Conservation (phyloP, 2,113 vertebrate species). For the Phocoena phocoena region DNA sequence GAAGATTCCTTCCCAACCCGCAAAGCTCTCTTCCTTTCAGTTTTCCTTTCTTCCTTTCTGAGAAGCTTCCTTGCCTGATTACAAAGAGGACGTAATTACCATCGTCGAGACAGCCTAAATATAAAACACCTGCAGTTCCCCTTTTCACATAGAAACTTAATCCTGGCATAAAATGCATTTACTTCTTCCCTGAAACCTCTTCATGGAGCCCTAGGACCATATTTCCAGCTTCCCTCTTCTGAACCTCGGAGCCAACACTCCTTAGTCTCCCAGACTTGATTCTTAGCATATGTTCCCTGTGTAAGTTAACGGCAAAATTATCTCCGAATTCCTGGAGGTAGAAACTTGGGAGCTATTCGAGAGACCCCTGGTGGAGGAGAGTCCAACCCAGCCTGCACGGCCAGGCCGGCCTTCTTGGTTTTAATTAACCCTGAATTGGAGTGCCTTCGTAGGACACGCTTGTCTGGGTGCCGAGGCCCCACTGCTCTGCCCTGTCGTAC, state of each 20-base stretch:
- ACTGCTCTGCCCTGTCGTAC: not conserved
- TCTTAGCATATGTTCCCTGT: not conserved
- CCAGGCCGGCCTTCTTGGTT: not conserved
- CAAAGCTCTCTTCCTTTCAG: not conserved
- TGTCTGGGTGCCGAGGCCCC: fast-evolving
- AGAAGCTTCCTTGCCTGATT: not conserved
- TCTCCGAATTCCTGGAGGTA: not conserved
- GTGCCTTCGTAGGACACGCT: not conserved
- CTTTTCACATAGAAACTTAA: not conserved
- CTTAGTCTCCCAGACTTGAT: not conserved
- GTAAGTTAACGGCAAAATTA: not conserved
- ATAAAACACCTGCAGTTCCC: not conserved
- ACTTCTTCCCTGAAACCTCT: not conserved
- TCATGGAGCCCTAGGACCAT: not conserved
- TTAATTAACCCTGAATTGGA: not conserved
- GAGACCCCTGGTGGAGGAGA: not conserved
- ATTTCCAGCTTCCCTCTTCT: not conserved
- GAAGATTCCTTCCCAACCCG: not conserved
- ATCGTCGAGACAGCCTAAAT: conserved; percentile 3
- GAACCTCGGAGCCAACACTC: not conserved
- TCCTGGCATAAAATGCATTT: not conserved
- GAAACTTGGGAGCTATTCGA: not conserved
- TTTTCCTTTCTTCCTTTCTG: not conserved
- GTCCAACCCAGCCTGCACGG: not conserved
- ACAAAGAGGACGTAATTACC: not conserved